Evolutionary conservation across 2,113 vertebrate species (phyloP).

Genomic region (Chrysochloris asiatica): DNA sequence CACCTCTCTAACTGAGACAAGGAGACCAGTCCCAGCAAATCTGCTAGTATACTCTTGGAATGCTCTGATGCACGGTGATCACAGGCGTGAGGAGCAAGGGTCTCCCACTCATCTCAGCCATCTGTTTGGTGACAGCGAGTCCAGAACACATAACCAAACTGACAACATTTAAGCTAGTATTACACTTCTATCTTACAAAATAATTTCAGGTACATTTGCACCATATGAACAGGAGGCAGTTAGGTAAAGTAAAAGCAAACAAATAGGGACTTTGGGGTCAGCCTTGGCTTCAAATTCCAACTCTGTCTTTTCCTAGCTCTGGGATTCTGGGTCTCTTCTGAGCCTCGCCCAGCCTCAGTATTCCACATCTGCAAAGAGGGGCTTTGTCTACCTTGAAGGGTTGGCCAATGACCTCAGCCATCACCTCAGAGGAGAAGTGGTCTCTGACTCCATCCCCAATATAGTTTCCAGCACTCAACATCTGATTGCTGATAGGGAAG

Average conservation of each 20-base stretch:
- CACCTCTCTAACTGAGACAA: not conserved
- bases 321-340: rapidly evolving
- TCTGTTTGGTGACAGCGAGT: not conserved
- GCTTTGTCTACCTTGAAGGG: not conserved
- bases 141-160: rapidly evolving
- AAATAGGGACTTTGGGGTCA: not conserved
- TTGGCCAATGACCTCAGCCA: no score
- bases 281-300: rapidly evolving
- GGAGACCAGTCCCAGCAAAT: not conserved
- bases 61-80: not conserved
- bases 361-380: not conserved
- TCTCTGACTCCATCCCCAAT: not conserved
- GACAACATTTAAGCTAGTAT: not conserved
- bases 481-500: not conserved
- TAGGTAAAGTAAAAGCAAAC: not conserved
- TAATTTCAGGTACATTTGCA: rapidly evolving
- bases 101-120: not conserved
- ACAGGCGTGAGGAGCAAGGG: rapidly evolving
- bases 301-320: rapidly evolving
- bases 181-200: not conserved
- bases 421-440: not conserved
- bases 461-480: not conserved
- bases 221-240: not conserved
- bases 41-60: not conserved
- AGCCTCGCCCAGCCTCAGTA: rapidly evolving